Percentiles rank a stretch among this genome's conserved stretches.
phyloP scores from a whole-genome alignment of 2,113 vertebrate genomes.

The Cryptomyrus ogoouensis region DNA sequence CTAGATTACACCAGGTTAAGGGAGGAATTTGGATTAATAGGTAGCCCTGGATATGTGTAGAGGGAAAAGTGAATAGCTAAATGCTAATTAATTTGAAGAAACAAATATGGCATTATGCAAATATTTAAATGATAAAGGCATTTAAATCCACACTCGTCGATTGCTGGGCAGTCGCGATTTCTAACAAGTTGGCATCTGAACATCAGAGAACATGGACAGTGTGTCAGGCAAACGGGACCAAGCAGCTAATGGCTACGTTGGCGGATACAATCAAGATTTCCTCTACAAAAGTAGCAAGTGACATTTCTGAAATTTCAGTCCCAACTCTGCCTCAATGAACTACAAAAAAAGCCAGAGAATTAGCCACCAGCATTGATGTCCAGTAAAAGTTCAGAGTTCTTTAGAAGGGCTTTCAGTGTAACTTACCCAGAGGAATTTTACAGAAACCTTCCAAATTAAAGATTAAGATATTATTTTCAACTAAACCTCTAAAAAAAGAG shows the following conservation, averaged over 20 bases:
- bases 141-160: neutral
- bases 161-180: neutral
- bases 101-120: neutral
- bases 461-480: slow-evolving; percentile 26
- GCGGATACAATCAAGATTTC: slow-evolving; percentile 27
- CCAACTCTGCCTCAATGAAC: slow-evolving; percentile 40
- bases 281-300: slow-evolving; percentile 34
- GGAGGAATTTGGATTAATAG: neutral
- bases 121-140: neutral
- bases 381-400: slow-evolving; percentile 46
- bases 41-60: neutral
- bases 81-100: neutral
- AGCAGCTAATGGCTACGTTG: slow-evolving; percentile 28
- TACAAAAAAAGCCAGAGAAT: slow-evolving; percentile 30
- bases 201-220: slow-evolving; percentile 14
- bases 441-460: slow-evolving; percentile 38
- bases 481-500: slow-evolving; percentile 10
- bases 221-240: slow-evolving; percentile 25
- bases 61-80: neutral
- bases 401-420: slow-evolving; percentile 42
- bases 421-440: slow-evolving; percentile 38
- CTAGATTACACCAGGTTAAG: neutral
- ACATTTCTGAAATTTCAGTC: slow-evolving; percentile 54
- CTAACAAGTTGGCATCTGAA: neutral
- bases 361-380: slow-evolving; percentile 55